Evolutionary conservation across 2,797 vertebrate genomes (phyloP), one percentile per base, ranked within the genome.

Genomic region (Pipistrellus nathusii): DNA sequence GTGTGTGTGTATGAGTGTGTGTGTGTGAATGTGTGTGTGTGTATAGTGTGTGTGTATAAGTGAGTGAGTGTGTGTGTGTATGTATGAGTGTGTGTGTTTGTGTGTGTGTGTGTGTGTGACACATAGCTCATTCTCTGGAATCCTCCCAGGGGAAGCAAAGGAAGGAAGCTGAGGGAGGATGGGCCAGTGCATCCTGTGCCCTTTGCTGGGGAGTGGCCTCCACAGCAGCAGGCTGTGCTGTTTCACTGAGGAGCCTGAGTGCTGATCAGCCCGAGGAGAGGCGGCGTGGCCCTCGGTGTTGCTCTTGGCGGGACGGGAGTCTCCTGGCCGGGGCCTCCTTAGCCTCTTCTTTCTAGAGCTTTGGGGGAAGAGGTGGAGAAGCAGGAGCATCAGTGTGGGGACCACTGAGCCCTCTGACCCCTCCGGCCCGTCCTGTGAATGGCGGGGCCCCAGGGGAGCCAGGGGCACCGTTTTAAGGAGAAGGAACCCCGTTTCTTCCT

Each of bases 111-210:
- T 64, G 1, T 6, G 51, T 17, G 51, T 18, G 18, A 48, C 17
- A 88, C 0, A 46, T 44, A 97, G 80, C 94, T 96, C 1, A 2
- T 71, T 97, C 97, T 91, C 92, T 71, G 91, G 97, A 98, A 98
- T 6, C 96, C 97, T 98, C 95, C 98, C 98, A 91, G 98, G 97
- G 97, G 94, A 98, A 98, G 98, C 94, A 96, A 12, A 98, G 98
- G 98, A 98, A 98, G 98, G 98, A 98, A 98, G 98, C 97, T 73
- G 82, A 97, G 97, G 98, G 98, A 98, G 98, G 98, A 98, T 98
- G 98, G 97, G 96, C 96, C 96, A 97, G 97, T 1, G 97, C 97
- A 98, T 98, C 98, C 98, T 98, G 98, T 98, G 95, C 97, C 95
- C 98, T 98, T 97, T 1, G 0, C 85, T 96, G 96, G 97, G 98